Conservation (phyloP, 2,888 invertebrate species). For the Rhingia rostrata region DNA sequence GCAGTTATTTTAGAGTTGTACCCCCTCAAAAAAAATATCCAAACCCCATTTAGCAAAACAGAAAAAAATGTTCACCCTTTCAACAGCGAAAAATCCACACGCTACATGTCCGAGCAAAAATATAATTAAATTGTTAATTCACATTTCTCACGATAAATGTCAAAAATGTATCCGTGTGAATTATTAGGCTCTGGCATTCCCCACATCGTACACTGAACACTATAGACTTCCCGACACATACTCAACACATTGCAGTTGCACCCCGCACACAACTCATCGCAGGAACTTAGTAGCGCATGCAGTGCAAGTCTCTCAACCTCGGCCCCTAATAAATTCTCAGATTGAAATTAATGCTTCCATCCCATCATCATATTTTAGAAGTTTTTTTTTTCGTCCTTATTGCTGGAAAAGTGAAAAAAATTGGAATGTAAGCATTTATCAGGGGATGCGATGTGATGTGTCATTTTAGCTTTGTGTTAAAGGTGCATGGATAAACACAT, state of each 20-base stretch:
- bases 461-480: conserved; percentile 44
- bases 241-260: conserved; percentile 38
- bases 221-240: not conserved
- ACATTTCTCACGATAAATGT: conserved; percentile 75
- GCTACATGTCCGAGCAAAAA: conserved; percentile 64
- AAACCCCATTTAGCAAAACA: not conserved
- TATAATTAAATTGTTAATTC: conserved; percentile 74
- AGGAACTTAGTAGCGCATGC: conserved; percentile 32
- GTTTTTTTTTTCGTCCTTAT: conserved; percentile 59
- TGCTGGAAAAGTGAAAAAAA: conserved; percentile 31
- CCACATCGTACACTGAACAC: conserved; percentile 17
- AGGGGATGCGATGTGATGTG: conserved; percentile 47
- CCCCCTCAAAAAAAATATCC: conserved; percentile 3
- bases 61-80: conserved; percentile 1
- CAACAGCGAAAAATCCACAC: conserved; percentile 45
- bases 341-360: conserved; percentile 74
- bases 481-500: conserved; percentile 65
- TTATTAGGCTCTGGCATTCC: conserved; percentile 65
- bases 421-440: conserved; percentile 51
- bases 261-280: conserved; percentile 42
- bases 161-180: conserved; percentile 73
- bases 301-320: conserved; percentile 56
- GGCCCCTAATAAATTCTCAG: conserved; percentile 72
- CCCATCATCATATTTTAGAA: conserved; percentile 74
- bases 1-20: conserved; percentile 13